Evolutionary conservation across 1,140 invertebrate species (phyloP).

Genomic region (Metaphire vulgaris): DNA sequence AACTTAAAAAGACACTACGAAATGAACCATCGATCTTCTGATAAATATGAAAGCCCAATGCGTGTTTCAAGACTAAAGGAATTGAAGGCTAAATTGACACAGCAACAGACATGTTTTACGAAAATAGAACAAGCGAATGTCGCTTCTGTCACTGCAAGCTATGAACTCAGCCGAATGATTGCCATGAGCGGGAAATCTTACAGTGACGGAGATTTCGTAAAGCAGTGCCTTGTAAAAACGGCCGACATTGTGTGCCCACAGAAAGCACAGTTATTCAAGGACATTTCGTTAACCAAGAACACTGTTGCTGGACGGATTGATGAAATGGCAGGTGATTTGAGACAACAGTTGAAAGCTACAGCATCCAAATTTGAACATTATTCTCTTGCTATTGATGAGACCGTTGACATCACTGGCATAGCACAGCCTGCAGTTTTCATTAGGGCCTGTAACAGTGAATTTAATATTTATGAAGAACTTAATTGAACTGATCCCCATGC

Average conservation of each 20-base stretch:
- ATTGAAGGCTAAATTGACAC: too few species aligned
- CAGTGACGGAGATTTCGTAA: constrained; percentile 15
- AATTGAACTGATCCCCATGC: constrained; percentile 24
- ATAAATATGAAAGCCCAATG: constrained; percentile 13
- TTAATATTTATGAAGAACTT: constrained; percentile 25
- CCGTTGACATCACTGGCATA: constrained; percentile 20
- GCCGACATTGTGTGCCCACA: constrained; percentile 14
- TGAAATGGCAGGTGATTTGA: constrained; percentile 17
- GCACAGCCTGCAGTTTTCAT: constrained; percentile 20
- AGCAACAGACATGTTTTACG: too few species aligned
- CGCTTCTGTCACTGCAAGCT: too few species aligned
- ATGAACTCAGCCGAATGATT: not conserved
- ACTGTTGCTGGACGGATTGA: constrained; percentile 17
- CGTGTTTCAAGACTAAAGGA: too few species aligned
- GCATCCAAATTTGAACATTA: constrained; percentile 19
- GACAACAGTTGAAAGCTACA: constrained; percentile 17
- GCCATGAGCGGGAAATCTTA: constrained; percentile 13
- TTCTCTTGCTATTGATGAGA: constrained; percentile 26
- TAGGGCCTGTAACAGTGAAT: constrained; percentile 21
- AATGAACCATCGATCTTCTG: constrained; percentile 1
- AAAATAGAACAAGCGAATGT: constrained; percentile 13
- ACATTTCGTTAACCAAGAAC: constrained; percentile 23
- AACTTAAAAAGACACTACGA: constrained; percentile 13
- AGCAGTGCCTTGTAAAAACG: constrained; percentile 18
- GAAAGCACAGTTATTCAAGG: constrained; percentile 10